These are phyloP conservation scores for Platyscapa corneri DNA, from an alignment of 1,140 invertebrate species.

Conservation along the genomic window DNA sequence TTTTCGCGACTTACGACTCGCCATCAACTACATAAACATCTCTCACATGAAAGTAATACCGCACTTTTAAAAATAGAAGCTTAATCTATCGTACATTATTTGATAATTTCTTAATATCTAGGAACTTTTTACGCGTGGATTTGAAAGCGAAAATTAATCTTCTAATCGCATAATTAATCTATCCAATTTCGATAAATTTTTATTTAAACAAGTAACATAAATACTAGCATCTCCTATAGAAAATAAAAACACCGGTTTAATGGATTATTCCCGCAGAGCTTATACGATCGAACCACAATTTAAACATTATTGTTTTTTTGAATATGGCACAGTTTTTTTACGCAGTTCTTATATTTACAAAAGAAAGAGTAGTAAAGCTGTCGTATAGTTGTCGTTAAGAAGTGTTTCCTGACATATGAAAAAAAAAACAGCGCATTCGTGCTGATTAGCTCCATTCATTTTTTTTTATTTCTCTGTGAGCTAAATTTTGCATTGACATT, in stretches of 20 bases:
- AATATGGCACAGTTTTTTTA: conserved; percentile 35
- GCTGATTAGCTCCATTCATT: conserved; percentile 28
- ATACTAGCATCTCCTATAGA: not conserved
- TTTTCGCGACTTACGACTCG: conserved; percentile 13
- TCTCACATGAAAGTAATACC: conserved; percentile 25
- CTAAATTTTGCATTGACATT: conserved; percentile 59
- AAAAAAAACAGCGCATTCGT: not conserved
- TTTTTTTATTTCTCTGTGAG: conserved; percentile 56
- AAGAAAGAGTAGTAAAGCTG: conserved; percentile 1
- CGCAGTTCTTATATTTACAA: conserved; percentile 14
- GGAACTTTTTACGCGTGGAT: conserved; percentile 35
- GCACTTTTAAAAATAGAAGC: conserved; percentile 27
- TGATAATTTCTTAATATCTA: conserved; percentile 37
- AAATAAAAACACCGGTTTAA: not conserved
- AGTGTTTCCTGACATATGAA: not conserved
- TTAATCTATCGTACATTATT: conserved; percentile 32
- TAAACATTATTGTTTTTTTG: not conserved
- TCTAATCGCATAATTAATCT: not conserved
- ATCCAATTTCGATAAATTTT: conserved; percentile 1
- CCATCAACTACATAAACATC: conserved; percentile 27
- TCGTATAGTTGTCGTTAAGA: not conserved
- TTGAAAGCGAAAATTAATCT: conserved; percentile 5
- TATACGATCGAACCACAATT: conserved; percentile 8
- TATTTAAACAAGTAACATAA: not conserved
- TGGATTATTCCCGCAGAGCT: not conserved